Conservation (phyloP, 2,797 vertebrate species). For the Babyrousa celebensis region DNA sequence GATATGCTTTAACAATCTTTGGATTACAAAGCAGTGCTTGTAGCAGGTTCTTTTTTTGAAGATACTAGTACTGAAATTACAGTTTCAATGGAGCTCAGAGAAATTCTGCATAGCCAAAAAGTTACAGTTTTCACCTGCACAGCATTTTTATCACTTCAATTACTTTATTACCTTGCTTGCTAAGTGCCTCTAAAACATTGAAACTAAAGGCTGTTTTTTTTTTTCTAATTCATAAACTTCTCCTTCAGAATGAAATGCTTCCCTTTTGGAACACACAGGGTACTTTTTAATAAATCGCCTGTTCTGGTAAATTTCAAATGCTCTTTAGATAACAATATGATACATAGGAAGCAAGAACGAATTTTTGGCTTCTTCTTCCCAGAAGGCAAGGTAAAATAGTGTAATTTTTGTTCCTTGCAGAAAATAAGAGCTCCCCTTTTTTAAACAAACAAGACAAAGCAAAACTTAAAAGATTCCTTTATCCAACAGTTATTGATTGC, state of each 20-base stretch:
- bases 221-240: conserved; percentile 27
- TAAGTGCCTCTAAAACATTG: conserved; percentile 55
- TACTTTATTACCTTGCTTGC: conserved; percentile 63
- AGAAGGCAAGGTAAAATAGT: conserved; percentile 18
- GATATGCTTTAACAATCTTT: not conserved
- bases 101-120: conserved; percentile 68
- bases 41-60: conserved; percentile 28
- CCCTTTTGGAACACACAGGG: conserved; percentile 10
- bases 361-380: conserved; percentile 12
- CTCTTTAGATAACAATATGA: not conserved
- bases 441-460: not conserved
- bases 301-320: not conserved
- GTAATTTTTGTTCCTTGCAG: not conserved
- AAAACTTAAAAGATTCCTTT: not conserved
- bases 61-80: conserved; percentile 13
- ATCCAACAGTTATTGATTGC: not conserved
- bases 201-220: conserved; percentile 25
- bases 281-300: conserved; percentile 25
- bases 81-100: conserved; percentile 20
- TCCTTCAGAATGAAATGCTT: conserved; percentile 66
- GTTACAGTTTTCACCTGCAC: not conserved
- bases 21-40: not conserved
- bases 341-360: not conserved
- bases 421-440: not conserved
- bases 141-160: conserved; percentile 42